Percentiles rank a stretch among this genome's conserved stretches.
These are phyloP conservation scores for Argentina silus DNA, from an alignment of 2,797 vertebrate species.

Conservation along the genomic window DNA sequence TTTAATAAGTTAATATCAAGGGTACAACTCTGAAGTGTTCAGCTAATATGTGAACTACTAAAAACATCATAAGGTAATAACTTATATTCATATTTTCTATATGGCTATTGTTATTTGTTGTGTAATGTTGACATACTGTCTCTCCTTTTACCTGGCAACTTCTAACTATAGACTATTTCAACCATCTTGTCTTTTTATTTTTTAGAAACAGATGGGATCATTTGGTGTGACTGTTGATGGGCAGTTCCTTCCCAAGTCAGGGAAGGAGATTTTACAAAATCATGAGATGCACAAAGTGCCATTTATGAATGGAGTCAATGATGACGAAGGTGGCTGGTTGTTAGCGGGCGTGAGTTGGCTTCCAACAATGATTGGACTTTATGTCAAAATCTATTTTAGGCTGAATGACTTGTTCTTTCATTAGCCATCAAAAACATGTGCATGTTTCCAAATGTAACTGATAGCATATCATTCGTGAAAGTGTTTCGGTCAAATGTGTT, in stretches of 20 bases:
- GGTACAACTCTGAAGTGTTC: too few relatives aligned
- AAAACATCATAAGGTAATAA: too few relatives aligned
- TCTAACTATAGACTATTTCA: not conserved
- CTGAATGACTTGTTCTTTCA: not conserved
- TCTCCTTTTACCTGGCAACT: not conserved
- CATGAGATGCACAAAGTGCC: conserved; percentile 56
- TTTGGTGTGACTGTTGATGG: conserved; percentile 45
- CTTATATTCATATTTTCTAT: too few relatives aligned
- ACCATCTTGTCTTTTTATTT: not conserved
- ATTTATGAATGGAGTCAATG: conserved; percentile 48
- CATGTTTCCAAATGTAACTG: too few relatives aligned
- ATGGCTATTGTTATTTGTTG: too few relatives aligned
- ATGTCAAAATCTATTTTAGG: not conserved
- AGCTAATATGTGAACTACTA: too few relatives aligned
- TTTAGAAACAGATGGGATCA: not conserved
- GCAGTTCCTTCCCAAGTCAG: conserved; percentile 41
- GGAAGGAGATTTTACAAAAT: conserved; percentile 40
- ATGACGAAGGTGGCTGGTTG: conserved; percentile 46
- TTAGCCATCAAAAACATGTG: too few relatives aligned
- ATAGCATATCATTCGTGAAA: too few relatives aligned
- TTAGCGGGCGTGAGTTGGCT: conserved; percentile 38
- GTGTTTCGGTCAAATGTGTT: too few relatives aligned
- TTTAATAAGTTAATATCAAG: too few relatives aligned
- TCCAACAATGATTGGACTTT: not conserved
- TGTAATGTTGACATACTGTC: not conserved